Conservation (phyloP, 64 coral and sea anemone species). For the Astreopora myriophthalma region DNA sequence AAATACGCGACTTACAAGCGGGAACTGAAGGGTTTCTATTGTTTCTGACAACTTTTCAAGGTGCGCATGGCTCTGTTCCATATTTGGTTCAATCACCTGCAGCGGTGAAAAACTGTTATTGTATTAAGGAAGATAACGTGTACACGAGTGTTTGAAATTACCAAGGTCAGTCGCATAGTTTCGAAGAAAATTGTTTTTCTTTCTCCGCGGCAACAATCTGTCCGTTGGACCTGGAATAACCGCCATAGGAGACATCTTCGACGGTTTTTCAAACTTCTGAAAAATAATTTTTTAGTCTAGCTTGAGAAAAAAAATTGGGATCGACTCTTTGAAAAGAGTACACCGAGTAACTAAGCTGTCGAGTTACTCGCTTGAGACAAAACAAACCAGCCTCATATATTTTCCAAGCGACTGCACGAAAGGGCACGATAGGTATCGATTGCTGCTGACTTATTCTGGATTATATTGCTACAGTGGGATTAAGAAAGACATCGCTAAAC, state of each 20-base stretch:
- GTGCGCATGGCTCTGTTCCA: neutral
- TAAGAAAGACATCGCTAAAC: neutral
- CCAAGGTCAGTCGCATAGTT: no score
- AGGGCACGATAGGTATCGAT: neutral
- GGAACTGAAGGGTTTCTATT: no score
- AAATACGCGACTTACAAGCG: neutral
- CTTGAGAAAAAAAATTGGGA: neutral
- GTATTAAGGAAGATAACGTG: neutral
- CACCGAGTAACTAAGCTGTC: neutral
- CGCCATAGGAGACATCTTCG: neutral
- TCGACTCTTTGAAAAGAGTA: no score
- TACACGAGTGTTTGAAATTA: neutral
- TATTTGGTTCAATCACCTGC: slow-evolving; percentile 51
- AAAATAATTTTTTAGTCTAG: no score
- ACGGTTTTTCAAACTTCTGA: no score
- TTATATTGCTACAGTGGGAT: no score
- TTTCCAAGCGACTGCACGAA: neutral
- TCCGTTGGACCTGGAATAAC: neutral
- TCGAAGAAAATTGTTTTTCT: no score
- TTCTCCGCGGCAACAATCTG: neutral
- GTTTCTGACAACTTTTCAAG: neutral
- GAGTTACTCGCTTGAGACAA: neutral
- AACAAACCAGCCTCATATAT: no score
- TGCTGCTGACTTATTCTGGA: neutral
- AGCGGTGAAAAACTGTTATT: neutral